Evolutionary conservation across 2,888 invertebrate species (phyloP).

Genomic region (Thymelicus lineola): DNA sequence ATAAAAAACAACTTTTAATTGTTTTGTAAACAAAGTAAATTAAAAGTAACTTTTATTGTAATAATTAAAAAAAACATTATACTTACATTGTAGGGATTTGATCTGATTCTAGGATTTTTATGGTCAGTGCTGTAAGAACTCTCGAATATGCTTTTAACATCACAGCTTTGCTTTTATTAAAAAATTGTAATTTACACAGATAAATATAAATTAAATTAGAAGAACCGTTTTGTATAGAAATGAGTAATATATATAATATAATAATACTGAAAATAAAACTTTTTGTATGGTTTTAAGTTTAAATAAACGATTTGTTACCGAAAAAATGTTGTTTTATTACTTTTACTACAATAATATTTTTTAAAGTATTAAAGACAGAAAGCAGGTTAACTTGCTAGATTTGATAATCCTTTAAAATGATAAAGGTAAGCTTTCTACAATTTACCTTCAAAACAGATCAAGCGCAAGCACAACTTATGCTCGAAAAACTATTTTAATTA

Average conservation of each 20-base stretch:
- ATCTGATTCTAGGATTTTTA: neutral
- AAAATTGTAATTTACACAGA: constrained; percentile 5
- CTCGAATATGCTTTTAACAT: constrained; percentile 20
- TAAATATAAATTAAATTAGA: neutral
- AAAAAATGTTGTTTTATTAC: constrained; percentile 47
- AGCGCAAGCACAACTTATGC: too few species aligned
- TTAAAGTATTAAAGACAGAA: too few species aligned
- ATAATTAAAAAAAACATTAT: too few species aligned
- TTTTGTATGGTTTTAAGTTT: constrained; percentile 54
- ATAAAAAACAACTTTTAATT: neutral
- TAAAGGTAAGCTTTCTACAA: too few species aligned
- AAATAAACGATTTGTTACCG: constrained; percentile 52
- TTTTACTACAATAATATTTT: neutral
- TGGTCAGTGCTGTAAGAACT: neutral
- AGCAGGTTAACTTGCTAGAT: too few species aligned
- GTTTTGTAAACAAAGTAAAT: neutral
- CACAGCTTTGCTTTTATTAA: constrained; percentile 31
- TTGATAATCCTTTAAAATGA: too few species aligned
- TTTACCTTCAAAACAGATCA: too few species aligned
- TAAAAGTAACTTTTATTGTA: neutral
- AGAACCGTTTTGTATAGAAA: neutral
- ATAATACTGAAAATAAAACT: constrained; percentile 38
- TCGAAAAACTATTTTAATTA: too few species aligned
- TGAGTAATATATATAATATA: constrained; percentile 33
- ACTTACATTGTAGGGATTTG: too few species aligned